Evolutionary conservation across 2,113 vertebrate species (phyloP).

Genomic region (Orientallactaga bullata): DNA sequence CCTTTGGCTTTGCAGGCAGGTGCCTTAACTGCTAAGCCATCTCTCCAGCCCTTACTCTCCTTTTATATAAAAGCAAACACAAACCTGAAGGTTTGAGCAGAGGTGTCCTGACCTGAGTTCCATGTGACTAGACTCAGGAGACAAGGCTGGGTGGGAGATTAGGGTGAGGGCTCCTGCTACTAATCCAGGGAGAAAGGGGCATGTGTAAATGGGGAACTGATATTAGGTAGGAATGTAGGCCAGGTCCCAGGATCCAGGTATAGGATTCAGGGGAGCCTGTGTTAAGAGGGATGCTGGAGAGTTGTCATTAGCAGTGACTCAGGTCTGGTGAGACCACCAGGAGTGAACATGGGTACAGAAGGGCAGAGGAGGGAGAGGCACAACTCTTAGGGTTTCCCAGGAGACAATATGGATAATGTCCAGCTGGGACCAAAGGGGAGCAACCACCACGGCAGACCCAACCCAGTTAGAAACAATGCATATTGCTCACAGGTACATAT

Average conservation of each 20-base stretch:
- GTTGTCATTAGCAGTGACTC: not conserved
- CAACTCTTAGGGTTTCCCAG: not conserved
- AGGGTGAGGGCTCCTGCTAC: not conserved
- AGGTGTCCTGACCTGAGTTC: not conserved
- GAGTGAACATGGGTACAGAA: not conserved
- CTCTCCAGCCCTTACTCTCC: too few species aligned
- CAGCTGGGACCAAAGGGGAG: not conserved
- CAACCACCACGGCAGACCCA: not conserved
- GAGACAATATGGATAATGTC: not conserved
- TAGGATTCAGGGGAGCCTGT: not conserved
- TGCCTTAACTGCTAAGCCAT: too few species aligned
- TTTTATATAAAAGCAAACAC: not conserved
- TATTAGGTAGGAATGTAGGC: not conserved
- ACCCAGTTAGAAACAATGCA: not conserved
- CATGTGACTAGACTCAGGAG: not conserved
- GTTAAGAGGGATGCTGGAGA: not conserved
- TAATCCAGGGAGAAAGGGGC: not conserved
- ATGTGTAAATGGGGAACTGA: not conserved
- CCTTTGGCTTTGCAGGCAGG: too few species aligned
- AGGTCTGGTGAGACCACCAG: not conserved
- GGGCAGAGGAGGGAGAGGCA: not conserved
- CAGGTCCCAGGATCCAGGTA: not conserved
- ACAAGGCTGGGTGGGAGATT: not conserved
- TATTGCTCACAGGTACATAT: not conserved
- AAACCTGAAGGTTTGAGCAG: not conserved